Evolutionary conservation across 35 echinoderm and acorn worm genomes (phyloP), one percentile per base, ranked within the genome.

Genomic region (Lytechinus pictus): DNA sequence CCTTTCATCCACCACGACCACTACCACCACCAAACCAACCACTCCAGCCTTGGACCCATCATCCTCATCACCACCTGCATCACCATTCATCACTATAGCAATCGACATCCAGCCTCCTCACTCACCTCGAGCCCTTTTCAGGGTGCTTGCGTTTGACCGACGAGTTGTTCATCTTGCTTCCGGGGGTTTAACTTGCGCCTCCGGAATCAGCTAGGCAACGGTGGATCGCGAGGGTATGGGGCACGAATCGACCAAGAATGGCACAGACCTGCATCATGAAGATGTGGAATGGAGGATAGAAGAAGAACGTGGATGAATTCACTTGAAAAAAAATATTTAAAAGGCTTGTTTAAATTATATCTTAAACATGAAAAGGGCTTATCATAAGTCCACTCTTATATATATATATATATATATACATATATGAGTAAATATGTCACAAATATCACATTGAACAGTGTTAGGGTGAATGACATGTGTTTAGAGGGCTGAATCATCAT

Each of bases 111-210:
- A 79, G 66, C 66, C 66, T 79, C 66, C 66, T 54, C 14, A 55
- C 92, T 57, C 92, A 93, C 92, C 92, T 93, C 54, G 92, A 93
- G 88, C 88, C 88, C 55, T 93, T 93, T 33, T 93, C 92, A 54
- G 92, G 92, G 54, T 93, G 92, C 53, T 93, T 93, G 92, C 92
- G 92, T 57, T 93, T 93, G 92, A 93, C 92, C 24, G 92, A 54
- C 53, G 92, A 55, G 92, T 93, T 93, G 54, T 93, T 93, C 92
- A 93, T 93, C 52, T 53, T 93, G 92, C 27, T 57, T 93, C 52
- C 27, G 66, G 66, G 66, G 16, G 16, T 79, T 79, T 24, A 24
- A 79, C 66, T 79, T 19, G 66, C 16, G 66, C 66, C 66, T 79
- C 61, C 66, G 66, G 66, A 79, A 79, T 79, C 66, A 79, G 66